A percentile compares a stretch with the other conserved stretches of the same genome.
Evolutionary conservation across 2,888 invertebrate genomes (phyloP).

Genomic region (Spodoptera exigua): DNA sequence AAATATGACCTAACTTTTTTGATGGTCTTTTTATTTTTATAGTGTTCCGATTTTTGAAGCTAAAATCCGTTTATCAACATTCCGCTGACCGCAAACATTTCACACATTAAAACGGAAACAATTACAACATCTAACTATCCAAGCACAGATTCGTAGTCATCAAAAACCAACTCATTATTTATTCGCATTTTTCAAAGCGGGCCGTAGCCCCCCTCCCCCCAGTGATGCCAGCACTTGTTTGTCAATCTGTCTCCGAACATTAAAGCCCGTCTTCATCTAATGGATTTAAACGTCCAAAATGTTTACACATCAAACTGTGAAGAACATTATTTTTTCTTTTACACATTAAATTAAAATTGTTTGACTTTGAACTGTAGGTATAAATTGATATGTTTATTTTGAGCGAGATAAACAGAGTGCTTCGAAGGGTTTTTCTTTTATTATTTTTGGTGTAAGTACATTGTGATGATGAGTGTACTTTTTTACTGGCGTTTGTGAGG

Average conservation of each 20-base stretch:
- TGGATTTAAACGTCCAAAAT: conserved; percentile 72
- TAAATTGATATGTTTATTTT: conserved; percentile 64
- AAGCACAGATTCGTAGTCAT: not conserved
- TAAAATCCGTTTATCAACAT: too few relatives aligned
- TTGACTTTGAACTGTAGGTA: conserved; percentile 54
- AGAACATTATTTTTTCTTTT: conserved; percentile 57
- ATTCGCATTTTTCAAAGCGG: conserved; percentile 29
- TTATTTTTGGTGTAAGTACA: conserved; percentile 34
- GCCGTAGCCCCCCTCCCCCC: conserved; percentile 8
- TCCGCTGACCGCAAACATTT: not conserved
- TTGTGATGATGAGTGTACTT: conserved; percentile 30
- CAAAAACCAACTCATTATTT: conserved; percentile 1
- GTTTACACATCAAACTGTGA: conserved; percentile 67
- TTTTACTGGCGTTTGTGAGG: conserved; percentile 10
- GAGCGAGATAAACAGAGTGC: conserved; percentile 50
- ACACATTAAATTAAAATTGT: conserved; percentile 59
- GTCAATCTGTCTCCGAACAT: conserved; percentile 73
- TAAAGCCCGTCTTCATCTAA: conserved; percentile 74
- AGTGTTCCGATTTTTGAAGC: too few relatives aligned
- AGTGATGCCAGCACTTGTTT: conserved; percentile 61
- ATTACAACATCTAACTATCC: not conserved
- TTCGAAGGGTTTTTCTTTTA: conserved; percentile 46
- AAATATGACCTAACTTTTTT: too few relatives aligned
- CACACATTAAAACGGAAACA: conserved; percentile 2
- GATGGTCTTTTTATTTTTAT: too few relatives aligned